Evolutionary conservation across 1,140 invertebrate species (phyloP).

Genomic region (Xylocopa sonorina): DNA sequence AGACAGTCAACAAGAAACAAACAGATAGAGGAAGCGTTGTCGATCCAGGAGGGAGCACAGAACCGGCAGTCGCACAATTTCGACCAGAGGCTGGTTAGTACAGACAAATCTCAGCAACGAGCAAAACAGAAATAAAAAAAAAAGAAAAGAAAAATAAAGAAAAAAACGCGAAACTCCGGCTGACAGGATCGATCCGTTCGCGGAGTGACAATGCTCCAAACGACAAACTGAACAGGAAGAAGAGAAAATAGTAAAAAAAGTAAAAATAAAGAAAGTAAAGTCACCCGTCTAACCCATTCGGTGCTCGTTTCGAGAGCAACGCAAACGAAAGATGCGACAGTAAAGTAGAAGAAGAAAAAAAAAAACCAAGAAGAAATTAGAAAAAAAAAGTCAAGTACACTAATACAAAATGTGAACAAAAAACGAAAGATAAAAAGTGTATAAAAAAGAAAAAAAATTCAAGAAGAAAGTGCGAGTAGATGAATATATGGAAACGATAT

Average conservation of each 20-base stretch:
- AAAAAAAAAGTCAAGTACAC: not conserved
- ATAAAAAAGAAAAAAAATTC: constrained; percentile 52
- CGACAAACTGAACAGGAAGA: not conserved
- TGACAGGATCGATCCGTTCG: constrained; percentile 10
- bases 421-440: constrained; percentile 19
- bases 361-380: not conserved
- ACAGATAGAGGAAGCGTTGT: constrained; percentile 15
- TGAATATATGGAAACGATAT: constrained; percentile 71
- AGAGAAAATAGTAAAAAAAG: not conserved
- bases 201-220: not conserved
- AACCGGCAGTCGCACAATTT: constrained; percentile 14
- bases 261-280: not conserved
- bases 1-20: not conserved
- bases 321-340: constrained; percentile 1
- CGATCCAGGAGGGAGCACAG: constrained; percentile 6
- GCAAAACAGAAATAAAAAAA: constrained; percentile 7
- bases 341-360: not conserved
- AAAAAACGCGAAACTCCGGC: not conserved
- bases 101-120: constrained; percentile 27
- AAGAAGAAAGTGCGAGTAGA: constrained; percentile 60
- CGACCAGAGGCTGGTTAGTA: constrained; percentile 29
- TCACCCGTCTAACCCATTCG: not conserved
- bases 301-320: not conserved
- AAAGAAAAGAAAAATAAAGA: too few relatives aligned
- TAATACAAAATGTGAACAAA: not conserved